Evolutionary conservation across 2,888 invertebrate genomes (phyloP), one percentile per base, ranked within the genome.

Genomic region (Lordiphosa andalusiaca): DNA sequence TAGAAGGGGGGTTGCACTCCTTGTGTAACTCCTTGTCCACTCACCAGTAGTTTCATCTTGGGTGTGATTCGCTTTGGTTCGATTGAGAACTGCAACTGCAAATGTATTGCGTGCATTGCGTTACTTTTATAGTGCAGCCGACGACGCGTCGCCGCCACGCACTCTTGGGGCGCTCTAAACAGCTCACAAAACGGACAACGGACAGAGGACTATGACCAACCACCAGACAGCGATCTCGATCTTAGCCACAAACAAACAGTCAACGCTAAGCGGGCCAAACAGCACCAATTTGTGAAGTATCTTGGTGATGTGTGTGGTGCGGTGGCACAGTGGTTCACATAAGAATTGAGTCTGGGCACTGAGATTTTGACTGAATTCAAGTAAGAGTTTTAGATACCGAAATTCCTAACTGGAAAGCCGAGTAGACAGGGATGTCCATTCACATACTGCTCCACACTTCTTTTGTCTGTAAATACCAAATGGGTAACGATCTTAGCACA

Each of bases 21-120:
- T 13, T 10, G 1, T 7, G 25, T 25, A 9, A 16, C 9, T 13
- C 19, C 9, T 23, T 12, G 30, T 30, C 3, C 6, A 71, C 87
- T 84, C 71, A 87, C 86, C 86, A 87, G 69, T 42, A 85, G 69
- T 78, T 87, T 86, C 86, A 87, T 87, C 58, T 67, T 78, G 58
- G 62, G 19, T 37, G 47, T 62, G 65, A 55, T 59, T 65, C 44
- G 46, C 42, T 67, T 64, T 52, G 67, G 60, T 62, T 68, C 67
- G 66, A 55, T 69, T 62, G 71, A 80, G 73, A 74, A 69, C 59
- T 70, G 71, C 74, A 85, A 86, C 85, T 86, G 85, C 76, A 72
- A 69, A 76, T 75, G 52, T 66, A 73, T 54, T 68, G 71, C 68
- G 69, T 69, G 70, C 60, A 47, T 61, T 73, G 64, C 56, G 74